Conservation (phyloP, 2,113 vertebrate genomes). For the Corythoichthys haematopterus region DNA sequence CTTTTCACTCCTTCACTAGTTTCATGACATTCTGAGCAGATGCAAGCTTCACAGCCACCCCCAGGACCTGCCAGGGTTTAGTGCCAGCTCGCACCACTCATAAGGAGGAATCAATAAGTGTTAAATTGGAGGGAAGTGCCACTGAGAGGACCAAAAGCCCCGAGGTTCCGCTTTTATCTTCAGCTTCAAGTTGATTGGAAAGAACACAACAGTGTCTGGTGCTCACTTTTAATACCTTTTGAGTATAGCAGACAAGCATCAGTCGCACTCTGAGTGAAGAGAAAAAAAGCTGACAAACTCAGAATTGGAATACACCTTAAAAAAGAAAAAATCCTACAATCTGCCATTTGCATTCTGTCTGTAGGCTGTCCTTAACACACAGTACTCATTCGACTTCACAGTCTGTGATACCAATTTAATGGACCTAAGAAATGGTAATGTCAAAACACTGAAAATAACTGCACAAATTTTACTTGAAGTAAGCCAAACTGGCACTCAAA, state of each 20-base stretch:
- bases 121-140: constrained; percentile 36
- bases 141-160: constrained; percentile 34
- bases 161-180: constrained; percentile 26
- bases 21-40: constrained; percentile 63
- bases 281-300: neutral
- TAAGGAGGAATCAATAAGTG: constrained; percentile 52
- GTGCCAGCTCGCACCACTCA: constrained; percentile 37
- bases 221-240: constrained; percentile 11
- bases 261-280: neutral
- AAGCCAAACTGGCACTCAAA: too few species aligned
- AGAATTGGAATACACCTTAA: neutral
- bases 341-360: neutral
- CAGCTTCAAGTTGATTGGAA: constrained; percentile 11
- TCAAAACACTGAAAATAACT: too few species aligned
- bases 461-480: too few species aligned
- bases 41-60: constrained; percentile 57
- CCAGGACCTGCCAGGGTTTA: constrained; percentile 37
- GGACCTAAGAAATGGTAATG: too few species aligned
- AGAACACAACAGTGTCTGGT: constrained; percentile 12
- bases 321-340: too few species aligned
- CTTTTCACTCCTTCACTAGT: constrained; percentile 57
- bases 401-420: too few species aligned
- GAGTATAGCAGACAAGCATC: neutral
- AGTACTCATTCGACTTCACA: neutral
- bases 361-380: neutral